Conservation (phyloP, 2,113 vertebrate genomes). For the Pontoporia blainvillei region DNA sequence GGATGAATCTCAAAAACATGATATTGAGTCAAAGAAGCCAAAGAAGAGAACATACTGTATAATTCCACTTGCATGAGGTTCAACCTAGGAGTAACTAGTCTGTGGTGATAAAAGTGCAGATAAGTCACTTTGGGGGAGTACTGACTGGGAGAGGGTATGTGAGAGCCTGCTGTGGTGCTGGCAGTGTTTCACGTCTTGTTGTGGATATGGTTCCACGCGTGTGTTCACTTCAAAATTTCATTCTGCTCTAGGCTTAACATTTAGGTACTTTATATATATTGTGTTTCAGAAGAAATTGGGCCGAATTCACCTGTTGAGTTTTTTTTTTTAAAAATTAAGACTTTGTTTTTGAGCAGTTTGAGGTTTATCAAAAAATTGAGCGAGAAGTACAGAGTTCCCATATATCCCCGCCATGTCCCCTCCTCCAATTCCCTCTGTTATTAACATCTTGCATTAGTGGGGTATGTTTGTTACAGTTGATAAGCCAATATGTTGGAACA, state of each 20-base stretch:
- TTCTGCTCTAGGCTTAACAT: background rate
- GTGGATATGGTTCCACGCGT: background rate
- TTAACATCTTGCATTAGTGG: too few species aligned
- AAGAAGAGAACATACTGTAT: background rate
- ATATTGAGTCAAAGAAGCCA: background rate
- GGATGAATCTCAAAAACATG: background rate
- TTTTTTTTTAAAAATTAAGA: background rate
- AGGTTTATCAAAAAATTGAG: background rate
- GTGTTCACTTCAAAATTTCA: background rate
- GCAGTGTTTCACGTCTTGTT: too few species aligned
- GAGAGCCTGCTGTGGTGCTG: background rate
- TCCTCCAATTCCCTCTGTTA: background rate
- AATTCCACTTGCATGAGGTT: background rate
- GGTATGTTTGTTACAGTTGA: background rate
- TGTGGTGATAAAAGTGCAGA: background rate
- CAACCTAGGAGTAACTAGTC: background rate
- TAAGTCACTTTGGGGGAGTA: background rate
- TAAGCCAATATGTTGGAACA: background rate
- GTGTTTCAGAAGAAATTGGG: background rate
- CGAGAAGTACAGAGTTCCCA: background rate
- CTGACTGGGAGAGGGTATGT: rapidly evolving
- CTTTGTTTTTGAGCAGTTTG: background rate
- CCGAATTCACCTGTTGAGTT: background rate
- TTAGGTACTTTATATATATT: background rate
- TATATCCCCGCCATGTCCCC: rapidly evolving